Evolutionary conservation across 2,113 vertebrate genomes (phyloP).

Genomic region (Amphiprion percula): DNA sequence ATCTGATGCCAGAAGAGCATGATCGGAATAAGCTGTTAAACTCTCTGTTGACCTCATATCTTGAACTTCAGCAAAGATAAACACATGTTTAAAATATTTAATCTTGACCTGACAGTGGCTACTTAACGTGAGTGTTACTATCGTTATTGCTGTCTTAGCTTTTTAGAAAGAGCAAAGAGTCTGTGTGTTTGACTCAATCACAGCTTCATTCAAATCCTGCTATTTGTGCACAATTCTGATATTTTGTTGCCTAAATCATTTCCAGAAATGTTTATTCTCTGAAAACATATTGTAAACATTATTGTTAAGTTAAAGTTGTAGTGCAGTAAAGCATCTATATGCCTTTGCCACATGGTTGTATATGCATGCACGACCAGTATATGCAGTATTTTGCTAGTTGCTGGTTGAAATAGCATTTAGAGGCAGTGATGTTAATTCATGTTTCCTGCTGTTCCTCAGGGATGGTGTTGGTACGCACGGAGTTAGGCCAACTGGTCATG

Average conservation of each 20-base stretch:
- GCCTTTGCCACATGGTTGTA: neutral
- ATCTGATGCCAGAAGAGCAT: constrained; percentile 33
- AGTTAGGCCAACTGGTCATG: constrained; percentile 90
- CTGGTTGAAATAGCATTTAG: neutral
- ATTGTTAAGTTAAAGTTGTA: neutral
- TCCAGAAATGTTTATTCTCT: neutral
- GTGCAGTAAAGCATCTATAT: neutral
- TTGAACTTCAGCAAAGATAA: constrained; percentile 21
- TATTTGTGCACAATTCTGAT: constrained; percentile 1
- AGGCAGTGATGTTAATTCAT: constrained; percentile 8
- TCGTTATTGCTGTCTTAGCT: neutral
- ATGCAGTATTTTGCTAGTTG: neutral
- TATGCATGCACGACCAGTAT: neutral
- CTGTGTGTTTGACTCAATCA: constrained; percentile 2
- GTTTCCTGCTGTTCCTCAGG: constrained; percentile 72
- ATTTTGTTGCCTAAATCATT: neutral
- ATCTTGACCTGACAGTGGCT: neutral
- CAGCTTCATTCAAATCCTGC: neutral
- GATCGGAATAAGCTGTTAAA: constrained; percentile 26
- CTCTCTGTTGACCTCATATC: constrained; percentile 18
- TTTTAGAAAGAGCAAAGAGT: constrained; percentile 10
- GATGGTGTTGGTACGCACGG: constrained; percentile 91
- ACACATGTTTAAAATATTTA: constrained; percentile 24
- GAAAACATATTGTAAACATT: neutral
- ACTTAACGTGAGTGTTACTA: neutral